These are phyloP conservation scores for Scaptomyza pallida DNA, from an alignment of 1,140 invertebrate species.

Conservation along the genomic window DNA sequence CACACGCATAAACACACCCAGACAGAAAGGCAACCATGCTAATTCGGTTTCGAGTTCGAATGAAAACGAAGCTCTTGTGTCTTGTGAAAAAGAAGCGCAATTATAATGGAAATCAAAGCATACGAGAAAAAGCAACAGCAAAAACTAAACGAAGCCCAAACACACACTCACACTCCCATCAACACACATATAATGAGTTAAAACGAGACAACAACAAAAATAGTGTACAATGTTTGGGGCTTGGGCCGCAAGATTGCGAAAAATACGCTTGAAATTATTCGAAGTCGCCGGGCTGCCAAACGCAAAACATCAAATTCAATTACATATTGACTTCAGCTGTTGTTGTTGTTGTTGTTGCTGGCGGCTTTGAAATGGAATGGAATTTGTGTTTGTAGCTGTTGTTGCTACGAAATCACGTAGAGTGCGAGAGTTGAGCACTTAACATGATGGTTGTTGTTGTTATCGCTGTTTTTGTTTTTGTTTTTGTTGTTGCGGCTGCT, in stretches of 20 bases:
- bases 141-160: constrained; percentile 43
- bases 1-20: constrained; percentile 29
- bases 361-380: constrained; percentile 71
- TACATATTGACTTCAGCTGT: constrained; percentile 67
- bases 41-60: constrained; percentile 69
- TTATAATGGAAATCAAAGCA: constrained; percentile 58
- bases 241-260: too few relatives aligned
- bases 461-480: constrained; percentile 43
- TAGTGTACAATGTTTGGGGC: too few relatives aligned
- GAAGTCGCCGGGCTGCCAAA: constrained; percentile 51
- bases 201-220: too few relatives aligned
- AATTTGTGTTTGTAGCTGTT: constrained; percentile 46
- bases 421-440: constrained; percentile 16
- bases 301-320: constrained; percentile 61
- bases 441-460: constrained; percentile 36
- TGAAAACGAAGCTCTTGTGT: constrained; percentile 69
- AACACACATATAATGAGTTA: too few relatives aligned
- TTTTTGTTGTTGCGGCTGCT: constrained; percentile 15
- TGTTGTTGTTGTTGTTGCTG: constrained; percentile 41
- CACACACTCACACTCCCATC: constrained; percentile 13
- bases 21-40: constrained; percentile 43
- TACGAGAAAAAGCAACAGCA: constrained; percentile 41
- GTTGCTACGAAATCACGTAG: constrained; percentile 51
- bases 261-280: constrained; percentile 28
- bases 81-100: constrained; percentile 49